These are phyloP conservation scores for Uromys caudimaculatus DNA, from an alignment of 2,797 vertebrate genomes.

Conservation along the genomic window DNA sequence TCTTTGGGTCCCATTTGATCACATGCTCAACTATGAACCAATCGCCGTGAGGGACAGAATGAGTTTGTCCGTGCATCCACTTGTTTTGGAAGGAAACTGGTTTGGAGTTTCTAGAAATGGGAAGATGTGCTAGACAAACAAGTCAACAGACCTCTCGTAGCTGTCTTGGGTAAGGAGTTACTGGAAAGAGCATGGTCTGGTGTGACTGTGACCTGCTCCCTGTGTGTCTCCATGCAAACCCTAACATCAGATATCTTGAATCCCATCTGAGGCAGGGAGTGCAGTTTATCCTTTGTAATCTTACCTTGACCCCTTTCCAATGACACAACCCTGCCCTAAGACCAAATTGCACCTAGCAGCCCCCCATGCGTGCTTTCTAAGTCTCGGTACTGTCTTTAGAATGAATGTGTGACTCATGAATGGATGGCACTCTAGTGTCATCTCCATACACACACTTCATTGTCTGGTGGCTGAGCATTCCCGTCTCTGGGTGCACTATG, in stretches of 20 bases:
- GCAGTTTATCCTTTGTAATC: not conserved
- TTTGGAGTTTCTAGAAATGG: not conserved
- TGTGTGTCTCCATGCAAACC: not conserved
- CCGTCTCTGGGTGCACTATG: not conserved
- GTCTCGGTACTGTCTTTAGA: not conserved
- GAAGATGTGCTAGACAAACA: not conserved
- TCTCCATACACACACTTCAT: not conserved
- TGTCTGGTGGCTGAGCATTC: no score
- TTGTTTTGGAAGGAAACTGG: not conserved
- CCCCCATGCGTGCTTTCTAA: not conserved
- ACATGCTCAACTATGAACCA: not conserved
- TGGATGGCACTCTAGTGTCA: not conserved
- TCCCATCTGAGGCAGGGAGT: no score
- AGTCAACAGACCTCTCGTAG: not conserved
- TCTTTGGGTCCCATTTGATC: not conserved
- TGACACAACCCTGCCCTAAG: not conserved
- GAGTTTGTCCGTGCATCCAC: accelerated
- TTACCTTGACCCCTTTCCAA: not conserved
- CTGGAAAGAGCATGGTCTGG: not conserved
- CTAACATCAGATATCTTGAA: not conserved
- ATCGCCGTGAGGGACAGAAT: not conserved
- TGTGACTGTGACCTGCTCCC: not conserved
- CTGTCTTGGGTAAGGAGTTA: not conserved
- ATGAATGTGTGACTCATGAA: not conserved
- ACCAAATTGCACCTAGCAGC: not conserved